These are phyloP conservation scores for Gonatopus flavifemur DNA, from an alignment of 1,140 invertebrate species.

Conservation along the genomic window DNA sequence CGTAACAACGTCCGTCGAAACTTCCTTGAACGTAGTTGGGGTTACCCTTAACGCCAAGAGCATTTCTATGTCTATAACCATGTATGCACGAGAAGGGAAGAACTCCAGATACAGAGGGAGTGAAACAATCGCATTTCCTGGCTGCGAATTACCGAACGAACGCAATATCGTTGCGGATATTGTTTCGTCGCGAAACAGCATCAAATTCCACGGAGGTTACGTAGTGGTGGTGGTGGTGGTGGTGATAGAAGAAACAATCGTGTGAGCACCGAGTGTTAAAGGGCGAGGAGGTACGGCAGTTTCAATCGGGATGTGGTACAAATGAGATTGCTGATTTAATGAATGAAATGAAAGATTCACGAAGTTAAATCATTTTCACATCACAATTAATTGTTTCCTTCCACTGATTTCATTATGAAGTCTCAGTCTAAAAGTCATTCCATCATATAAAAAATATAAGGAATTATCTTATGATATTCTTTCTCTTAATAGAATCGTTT, in stretches of 20 bases:
- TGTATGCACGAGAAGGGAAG: constrained; percentile 19
- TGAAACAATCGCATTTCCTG: constrained; percentile 47
- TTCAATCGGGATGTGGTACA: neutral
- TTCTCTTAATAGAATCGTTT: no score
- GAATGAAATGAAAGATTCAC: no score
- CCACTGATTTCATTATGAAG: no score
- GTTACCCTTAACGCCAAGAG: constrained; percentile 11
- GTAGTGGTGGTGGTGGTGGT: constrained; percentile 1
- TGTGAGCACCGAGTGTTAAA: neutral
- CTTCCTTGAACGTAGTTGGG: constrained; percentile 25
- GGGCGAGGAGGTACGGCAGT: neutral
- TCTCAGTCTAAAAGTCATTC: constrained; percentile 35
- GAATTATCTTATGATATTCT: no score
- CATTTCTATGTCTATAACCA: constrained; percentile 14
- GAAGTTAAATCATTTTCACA: no score
- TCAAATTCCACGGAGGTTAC: no score
- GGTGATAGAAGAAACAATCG: constrained; percentile 18
- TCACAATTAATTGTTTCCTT: no score
- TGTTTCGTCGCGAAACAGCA: constrained; percentile 35
- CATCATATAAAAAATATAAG: no score
- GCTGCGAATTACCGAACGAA: constrained; percentile 41
- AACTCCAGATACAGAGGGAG: constrained; percentile 13
- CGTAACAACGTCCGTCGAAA: constrained; percentile 27
- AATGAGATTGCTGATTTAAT: no score
- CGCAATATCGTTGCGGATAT: constrained; percentile 53